A percentile compares a stretch with the other conserved stretches of the same genome.
These are phyloP conservation scores for Hanleya hanleyi DNA, from an alignment of 2,888 invertebrate genomes.

Conservation along the genomic window DNA sequence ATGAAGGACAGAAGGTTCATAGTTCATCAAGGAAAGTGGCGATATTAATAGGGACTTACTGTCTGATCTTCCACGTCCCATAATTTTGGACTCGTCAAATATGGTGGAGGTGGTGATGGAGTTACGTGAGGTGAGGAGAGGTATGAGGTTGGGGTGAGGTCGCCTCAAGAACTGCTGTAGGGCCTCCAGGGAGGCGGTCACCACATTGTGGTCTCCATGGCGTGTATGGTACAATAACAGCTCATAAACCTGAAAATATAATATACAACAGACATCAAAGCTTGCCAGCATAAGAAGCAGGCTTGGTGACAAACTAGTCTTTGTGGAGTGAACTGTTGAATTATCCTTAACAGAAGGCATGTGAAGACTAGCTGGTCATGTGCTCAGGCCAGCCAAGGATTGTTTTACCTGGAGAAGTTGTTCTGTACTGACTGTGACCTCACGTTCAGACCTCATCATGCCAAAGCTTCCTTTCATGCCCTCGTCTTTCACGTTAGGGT, in stretches of 20 bases:
- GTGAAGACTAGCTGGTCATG: too few species aligned
- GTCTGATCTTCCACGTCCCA: not conserved
- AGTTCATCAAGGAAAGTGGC: too few species aligned
- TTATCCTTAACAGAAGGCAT: too few species aligned
- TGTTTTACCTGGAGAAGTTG: conserved; percentile 68
- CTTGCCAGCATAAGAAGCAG: too few species aligned
- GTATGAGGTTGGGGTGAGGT: conserved; percentile 76
- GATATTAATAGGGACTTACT: too few species aligned
- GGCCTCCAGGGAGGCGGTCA: conserved; percentile 88
- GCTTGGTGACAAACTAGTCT: too few species aligned
- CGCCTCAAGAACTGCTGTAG: conserved; percentile 79
- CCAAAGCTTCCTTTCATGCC: conserved; percentile 68
- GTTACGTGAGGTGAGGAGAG: conserved; percentile 76
- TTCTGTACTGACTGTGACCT: conserved; percentile 55
- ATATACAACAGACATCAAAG: too few species aligned
- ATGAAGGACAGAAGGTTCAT: too few species aligned
- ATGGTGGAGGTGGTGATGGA: conserved; percentile 67
- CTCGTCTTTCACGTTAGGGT: conserved; percentile 45
- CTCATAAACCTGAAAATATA: conserved; percentile 74
- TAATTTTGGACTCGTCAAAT: conserved; percentile 40
- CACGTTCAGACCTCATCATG: conserved; percentile 50
- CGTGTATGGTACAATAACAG: conserved; percentile 75
- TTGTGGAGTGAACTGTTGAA: too few species aligned
- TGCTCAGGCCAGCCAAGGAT: not conserved
- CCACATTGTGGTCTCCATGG: conserved; percentile 88